Evolutionary conservation across 2,113 vertebrate genomes (phyloP).

Genomic region (Micromys minutus): DNA sequence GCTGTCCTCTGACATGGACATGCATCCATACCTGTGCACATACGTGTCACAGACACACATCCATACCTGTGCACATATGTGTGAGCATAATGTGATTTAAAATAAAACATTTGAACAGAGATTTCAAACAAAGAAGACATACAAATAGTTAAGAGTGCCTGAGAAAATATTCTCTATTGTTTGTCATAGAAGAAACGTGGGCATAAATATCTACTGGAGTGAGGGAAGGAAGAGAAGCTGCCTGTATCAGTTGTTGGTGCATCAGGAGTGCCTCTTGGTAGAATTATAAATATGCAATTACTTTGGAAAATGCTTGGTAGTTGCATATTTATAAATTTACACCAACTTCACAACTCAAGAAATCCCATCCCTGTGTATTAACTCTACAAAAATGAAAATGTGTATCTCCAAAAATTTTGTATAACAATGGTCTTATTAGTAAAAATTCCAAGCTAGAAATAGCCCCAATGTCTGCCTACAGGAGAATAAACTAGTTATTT

Average conservation of each 20-base stretch:
- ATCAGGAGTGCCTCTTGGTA: not conserved
- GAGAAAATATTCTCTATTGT: not conserved
- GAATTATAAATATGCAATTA: not conserved
- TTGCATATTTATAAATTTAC: not conserved
- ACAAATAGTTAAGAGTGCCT: not conserved
- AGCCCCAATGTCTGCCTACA: not conserved
- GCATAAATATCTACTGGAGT: not conserved
- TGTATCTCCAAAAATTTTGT: not conserved
- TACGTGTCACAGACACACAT: too few species aligned
- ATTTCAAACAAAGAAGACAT: conserved; percentile 11
- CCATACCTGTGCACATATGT: too few species aligned
- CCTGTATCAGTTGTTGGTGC: not conserved
- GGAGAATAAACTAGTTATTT: conserved; percentile 7
- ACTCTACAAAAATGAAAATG: not conserved
- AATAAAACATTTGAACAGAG: not conserved
- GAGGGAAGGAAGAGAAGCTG: not conserved
- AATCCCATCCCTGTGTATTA: conserved; percentile 8
- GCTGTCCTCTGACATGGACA: not conserved
- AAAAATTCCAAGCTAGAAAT: conserved; percentile 16
- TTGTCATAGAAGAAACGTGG: conserved; percentile 7
- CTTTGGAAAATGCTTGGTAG: not conserved
- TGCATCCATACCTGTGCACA: not conserved
- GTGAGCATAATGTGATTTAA: not conserved
- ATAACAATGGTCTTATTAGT: not conserved
- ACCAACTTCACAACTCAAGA: not conserved